Base-by-base conservation (phyloP, 2,888 invertebrate species). In the Desoria tigrina region DNA sequence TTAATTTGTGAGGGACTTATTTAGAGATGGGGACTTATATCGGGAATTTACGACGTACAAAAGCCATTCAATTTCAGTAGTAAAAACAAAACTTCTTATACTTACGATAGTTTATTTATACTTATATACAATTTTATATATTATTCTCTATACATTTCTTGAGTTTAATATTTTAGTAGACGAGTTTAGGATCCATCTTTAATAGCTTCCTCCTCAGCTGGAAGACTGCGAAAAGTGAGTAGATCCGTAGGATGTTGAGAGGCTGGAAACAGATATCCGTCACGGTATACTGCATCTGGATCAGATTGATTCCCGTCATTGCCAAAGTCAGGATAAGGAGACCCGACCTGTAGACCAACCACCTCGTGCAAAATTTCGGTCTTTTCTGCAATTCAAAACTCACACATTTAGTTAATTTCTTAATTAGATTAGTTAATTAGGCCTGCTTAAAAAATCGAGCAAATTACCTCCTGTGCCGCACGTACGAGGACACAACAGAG, bases 201-300 rank as follows among this genome's bases (percentile, higher is more conserved):
- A 61, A 65, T 53, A 71, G 50, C 51, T 71, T 68, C 26, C 68
- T 71, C 21, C 68, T 59, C 2, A 71, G 63, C 26, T 68, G 63
- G 32, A 65, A 65, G 1, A 68, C 68, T 1, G 65, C 65, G 21
- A 71, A 57, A 42, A 71, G 65, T 32, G 71, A 71, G 24, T 68
- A 68, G 7, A 68, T 59, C n/a, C 71, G 49, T 4, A 71, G 62
- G 14, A 67, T 45, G 24, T 63, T 71, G 2, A 71, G 50, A 18
- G 71, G 71, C 53, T 65, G 63, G 18, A 66, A 61, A 2, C 61
- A 56, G 6, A 71, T 49, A 59, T 71, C 71, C 7, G 71, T 71
- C 14, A 39, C 63, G 1, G 71, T 71, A 23, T 65, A 61, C 54
- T 71, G 71, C 68, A 68, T 68, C 60, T 71, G 71, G 28, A 67